Conservation (phyloP, 2,113 vertebrate genomes). For the Cyanoramphus novaezelandiae region DNA sequence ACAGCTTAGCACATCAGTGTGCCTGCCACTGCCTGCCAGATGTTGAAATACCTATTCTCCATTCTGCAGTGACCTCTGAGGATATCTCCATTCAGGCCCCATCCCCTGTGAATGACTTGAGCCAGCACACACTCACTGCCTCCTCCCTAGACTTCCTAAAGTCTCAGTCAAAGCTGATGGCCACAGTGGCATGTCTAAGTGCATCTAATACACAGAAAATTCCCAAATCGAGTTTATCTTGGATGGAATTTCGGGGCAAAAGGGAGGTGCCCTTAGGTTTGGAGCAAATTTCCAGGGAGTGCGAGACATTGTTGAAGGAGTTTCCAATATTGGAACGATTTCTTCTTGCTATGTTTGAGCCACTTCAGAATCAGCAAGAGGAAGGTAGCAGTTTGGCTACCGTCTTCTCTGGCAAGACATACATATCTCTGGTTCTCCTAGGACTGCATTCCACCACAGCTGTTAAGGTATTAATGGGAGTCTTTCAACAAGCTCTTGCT, state of each 20-base stretch:
- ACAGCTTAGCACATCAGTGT: conserved; percentile 73
- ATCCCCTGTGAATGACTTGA: conserved; percentile 38
- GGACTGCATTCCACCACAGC: conserved; percentile 81
- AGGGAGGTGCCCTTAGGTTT: conserved; percentile 82
- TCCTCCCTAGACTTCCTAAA: conserved; percentile 90
- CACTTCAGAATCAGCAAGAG: conserved; percentile 67
- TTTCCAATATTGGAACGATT: conserved; percentile 83
- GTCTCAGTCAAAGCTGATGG: conserved; percentile 83
- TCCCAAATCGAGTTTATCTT: conserved; percentile 80
- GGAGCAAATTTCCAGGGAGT: conserved; percentile 87
- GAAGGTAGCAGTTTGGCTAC: conserved; percentile 67
- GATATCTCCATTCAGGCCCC: conserved; percentile 1
- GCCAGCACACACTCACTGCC: conserved; percentile 81
- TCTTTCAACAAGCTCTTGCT: conserved; percentile 84
- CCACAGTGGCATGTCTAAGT: conserved; percentile 83
- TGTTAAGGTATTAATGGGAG: conserved; percentile 73
- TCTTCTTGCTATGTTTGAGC: conserved; percentile 82
- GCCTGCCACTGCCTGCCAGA: conserved; percentile 68
- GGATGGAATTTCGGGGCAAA: conserved; percentile 85
- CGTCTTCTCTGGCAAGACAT: conserved; percentile 79
- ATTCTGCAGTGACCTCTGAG: conserved; percentile 31
- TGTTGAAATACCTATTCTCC: conserved; percentile 56
- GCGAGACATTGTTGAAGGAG: conserved; percentile 81
- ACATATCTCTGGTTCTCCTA: conserved; percentile 80
- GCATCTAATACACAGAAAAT: conserved; percentile 70